Conservation (phyloP, 1,140 invertebrate species). For the Dendrolimus punctatus region DNA sequence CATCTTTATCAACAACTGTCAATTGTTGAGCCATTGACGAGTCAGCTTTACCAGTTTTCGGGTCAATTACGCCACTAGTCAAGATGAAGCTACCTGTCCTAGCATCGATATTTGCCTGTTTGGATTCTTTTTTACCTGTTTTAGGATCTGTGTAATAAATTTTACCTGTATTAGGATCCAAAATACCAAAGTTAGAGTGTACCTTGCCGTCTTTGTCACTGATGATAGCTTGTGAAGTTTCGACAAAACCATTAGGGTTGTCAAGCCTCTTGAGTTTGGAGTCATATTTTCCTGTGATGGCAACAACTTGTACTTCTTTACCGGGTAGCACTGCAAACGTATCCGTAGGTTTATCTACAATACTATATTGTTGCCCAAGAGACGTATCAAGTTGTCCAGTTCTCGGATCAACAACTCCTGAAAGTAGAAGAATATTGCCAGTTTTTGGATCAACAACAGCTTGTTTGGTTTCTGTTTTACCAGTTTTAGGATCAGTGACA, state of each 20-base stretch:
- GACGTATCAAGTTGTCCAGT: constrained; percentile 69
- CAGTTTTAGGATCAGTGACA: constrained; percentile 71
- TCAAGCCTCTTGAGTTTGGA: constrained; percentile 69
- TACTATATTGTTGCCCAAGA: constrained; percentile 72
- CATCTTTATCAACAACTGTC: constrained; percentile 77
- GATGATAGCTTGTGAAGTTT: constrained; percentile 62
- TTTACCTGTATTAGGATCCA: constrained; percentile 76
- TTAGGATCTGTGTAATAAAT: constrained; percentile 76
- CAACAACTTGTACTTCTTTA: constrained; percentile 71
- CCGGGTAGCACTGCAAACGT: constrained; percentile 72
- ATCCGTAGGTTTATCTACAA: constrained; percentile 75
- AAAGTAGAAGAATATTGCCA: constrained; percentile 71
- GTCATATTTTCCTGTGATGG: constrained; percentile 73
- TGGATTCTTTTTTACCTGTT: constrained; percentile 75
- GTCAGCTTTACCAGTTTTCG: constrained; percentile 75
- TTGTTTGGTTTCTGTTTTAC: constrained; percentile 69
- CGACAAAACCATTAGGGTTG: constrained; percentile 74
- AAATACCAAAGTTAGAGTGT: constrained; percentile 75
- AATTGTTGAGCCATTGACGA: constrained; percentile 75
- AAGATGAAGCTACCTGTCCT: constrained; percentile 73
- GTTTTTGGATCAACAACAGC: constrained; percentile 73
- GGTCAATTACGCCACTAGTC: constrained; percentile 74
- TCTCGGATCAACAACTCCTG: constrained; percentile 71
- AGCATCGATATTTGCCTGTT: constrained; percentile 74
- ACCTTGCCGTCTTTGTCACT: constrained; percentile 73